Evolutionary conservation across 2,797 vertebrate species (phyloP), one percentile per base, ranked within the genome.

Genomic region (Alauda arvensis): DNA sequence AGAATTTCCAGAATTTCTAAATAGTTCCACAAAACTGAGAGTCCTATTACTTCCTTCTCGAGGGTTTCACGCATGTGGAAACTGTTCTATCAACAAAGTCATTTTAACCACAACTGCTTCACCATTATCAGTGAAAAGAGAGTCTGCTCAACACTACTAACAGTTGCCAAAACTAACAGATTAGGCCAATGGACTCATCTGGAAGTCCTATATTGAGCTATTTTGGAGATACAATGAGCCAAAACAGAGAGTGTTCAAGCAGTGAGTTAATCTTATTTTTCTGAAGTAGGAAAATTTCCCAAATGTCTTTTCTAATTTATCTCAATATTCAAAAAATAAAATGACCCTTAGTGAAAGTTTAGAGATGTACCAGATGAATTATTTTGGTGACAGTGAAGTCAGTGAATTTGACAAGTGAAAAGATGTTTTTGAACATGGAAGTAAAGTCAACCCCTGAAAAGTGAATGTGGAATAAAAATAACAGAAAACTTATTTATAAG

Each of bases 161-260:
- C 7, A 61, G 17, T 26, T 85, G 94, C 94, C 92, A 95, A 91
- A 83, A 43, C 61, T 65, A 93, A 95, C 65, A 91, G 59, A 77
- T 57, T 85, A 85, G 72, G 72, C 89, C 89, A 85, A 66, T 40
- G 55, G 52, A 77, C 76, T 80, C 88, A 74, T 93, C 91, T 95
- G 85, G 79, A 91, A 93, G 60, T 37, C 74, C 75, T 39, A 46
- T 71, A 62, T 13, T 0, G 4, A 83, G 60, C 43, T 93, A 42
- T 92, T 90, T 83, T 89, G 83, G 53, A 92, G 37, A 59, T 45
- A n/a, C 0, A 3, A 56, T 40, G 76, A 88, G 87, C 90, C 93
- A 93, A 92, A 61, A 80, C 34, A 7, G 70, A 87, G 90, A 83
- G 8, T 4, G 13, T 77, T 90, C 77, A 91, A 86, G 43, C 9